These are phyloP conservation scores for Anorthoa munda DNA, from an alignment of 2,888 invertebrate genomes.

Conservation along the genomic window DNA sequence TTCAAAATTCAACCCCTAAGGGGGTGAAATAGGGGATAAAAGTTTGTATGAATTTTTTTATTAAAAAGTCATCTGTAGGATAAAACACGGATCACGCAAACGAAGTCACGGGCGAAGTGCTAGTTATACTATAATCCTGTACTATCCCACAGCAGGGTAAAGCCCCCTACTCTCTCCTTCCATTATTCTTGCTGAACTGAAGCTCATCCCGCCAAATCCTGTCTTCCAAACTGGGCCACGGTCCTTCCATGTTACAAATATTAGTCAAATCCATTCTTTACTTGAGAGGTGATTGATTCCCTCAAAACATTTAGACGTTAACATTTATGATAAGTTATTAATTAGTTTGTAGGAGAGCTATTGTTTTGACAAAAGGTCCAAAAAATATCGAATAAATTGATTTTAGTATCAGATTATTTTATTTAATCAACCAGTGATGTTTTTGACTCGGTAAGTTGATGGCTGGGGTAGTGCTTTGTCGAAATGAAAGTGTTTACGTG, in stretches of 20 bases:
- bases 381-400: not conserved
- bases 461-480: not conserved
- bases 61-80: too few species aligned
- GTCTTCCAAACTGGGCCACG: not conserved
- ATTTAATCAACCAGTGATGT: not conserved
- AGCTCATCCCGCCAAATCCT: too few species aligned
- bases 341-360: not conserved
- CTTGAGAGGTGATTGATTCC: not conserved
- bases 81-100: too few species aligned
- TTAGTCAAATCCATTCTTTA: not conserved
- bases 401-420: not conserved
- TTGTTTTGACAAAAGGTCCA: not conserved
- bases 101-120: too few species aligned
- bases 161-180: too few species aligned
- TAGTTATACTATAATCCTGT: too few species aligned
- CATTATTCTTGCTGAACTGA: too few species aligned
- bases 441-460: not conserved
- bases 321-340: not conserved
- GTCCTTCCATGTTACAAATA: not conserved
- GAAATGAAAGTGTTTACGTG: not conserved
- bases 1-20: too few species aligned
- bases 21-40: too few species aligned
- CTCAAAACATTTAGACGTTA: not conserved
- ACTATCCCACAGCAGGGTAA: too few species aligned
- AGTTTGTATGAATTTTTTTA: too few species aligned